These are phyloP conservation scores for Monoplex corrugatus DNA, from an alignment of 2,888 invertebrate species.

Conservation along the genomic window DNA sequence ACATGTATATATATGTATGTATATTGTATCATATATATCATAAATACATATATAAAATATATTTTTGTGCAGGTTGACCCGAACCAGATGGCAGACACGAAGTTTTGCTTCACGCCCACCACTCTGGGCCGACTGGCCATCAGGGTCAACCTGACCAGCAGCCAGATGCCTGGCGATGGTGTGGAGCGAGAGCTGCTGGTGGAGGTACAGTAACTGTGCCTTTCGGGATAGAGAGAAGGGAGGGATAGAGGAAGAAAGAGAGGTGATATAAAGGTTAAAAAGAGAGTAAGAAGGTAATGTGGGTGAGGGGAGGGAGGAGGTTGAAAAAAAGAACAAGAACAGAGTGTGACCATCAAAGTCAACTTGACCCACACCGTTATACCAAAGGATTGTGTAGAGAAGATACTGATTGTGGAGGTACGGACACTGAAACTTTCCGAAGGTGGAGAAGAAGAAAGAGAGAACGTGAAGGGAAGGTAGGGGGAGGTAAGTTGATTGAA, in stretches of 20 bases:
- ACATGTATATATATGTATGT: too few species aligned
- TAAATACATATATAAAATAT: too few species aligned
- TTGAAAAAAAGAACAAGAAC: not conserved
- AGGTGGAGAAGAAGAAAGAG: not conserved
- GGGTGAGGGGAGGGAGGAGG: too few species aligned
- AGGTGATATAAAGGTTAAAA: too few species aligned
- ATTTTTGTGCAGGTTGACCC: constrained; percentile 33
- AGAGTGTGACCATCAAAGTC: too few species aligned
- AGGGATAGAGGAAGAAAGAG: too few species aligned
- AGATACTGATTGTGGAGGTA: too few species aligned
- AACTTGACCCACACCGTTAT: too few species aligned
- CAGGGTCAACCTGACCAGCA: constrained; percentile 51
- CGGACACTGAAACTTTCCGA: too few species aligned
- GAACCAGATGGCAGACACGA: constrained; percentile 28
- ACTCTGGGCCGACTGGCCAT: constrained; percentile 41
- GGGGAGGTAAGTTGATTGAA: not conserved
- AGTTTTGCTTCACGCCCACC: constrained; percentile 52
- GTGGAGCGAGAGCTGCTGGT: constrained; percentile 48
- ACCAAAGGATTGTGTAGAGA: too few species aligned
- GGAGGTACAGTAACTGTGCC: constrained; percentile 48
- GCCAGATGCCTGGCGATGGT: constrained; percentile 48
- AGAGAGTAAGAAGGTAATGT: too few species aligned
- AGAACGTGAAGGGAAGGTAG: not conserved
- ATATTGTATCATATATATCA: too few species aligned
- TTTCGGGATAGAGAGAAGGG: not conserved